Percentiles rank a stretch among this genome's conserved stretches.
phyloP scores from a whole-genome alignment of 2,888 invertebrate genomes.

The Cotesia congregata region DNA sequence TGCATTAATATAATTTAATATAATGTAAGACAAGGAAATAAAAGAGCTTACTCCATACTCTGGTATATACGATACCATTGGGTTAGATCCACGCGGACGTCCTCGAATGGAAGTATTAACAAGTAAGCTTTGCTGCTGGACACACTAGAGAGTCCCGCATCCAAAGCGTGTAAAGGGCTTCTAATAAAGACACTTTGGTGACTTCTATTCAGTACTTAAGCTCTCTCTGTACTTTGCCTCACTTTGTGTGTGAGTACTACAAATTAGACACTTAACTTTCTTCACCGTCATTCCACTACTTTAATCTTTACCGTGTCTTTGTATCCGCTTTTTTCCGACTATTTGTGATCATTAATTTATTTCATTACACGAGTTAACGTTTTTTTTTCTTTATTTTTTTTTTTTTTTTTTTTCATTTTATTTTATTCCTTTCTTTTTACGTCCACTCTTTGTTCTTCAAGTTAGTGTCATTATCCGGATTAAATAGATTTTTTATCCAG shows the following conservation, averaged over 20 bases:
- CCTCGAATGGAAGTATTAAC: background rate
- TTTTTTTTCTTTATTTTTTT: background rate
- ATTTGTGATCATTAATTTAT: slow-evolving; percentile 1
- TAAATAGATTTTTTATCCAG: background rate
- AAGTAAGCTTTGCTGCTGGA: background rate
- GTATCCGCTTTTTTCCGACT: background rate
- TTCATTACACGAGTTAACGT: background rate
- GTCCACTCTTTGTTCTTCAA: slow-evolving; percentile 1
- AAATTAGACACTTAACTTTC: slow-evolving; percentile 16
- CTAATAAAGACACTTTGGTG: slow-evolving; percentile 22
- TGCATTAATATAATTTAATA: too few relatives aligned
- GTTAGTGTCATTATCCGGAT: background rate
- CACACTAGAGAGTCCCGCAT: background rate
- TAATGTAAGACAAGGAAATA: background rate
- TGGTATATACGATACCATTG: too few relatives aligned
- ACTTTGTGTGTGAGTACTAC: slow-evolving; percentile 6
- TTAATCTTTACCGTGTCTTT: background rate
- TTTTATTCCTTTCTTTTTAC: background rate
- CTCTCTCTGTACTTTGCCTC: background rate
- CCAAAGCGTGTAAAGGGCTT: background rate
- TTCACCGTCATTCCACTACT: background rate
- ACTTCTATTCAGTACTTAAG: slow-evolving; percentile 3
- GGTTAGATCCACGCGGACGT: background rate
- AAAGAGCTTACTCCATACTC: too few relatives aligned
- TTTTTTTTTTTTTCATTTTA: background rate